Conservation (phyloP, 2,797 vertebrate genomes). For the Platyrinchus mystaceus region DNA sequence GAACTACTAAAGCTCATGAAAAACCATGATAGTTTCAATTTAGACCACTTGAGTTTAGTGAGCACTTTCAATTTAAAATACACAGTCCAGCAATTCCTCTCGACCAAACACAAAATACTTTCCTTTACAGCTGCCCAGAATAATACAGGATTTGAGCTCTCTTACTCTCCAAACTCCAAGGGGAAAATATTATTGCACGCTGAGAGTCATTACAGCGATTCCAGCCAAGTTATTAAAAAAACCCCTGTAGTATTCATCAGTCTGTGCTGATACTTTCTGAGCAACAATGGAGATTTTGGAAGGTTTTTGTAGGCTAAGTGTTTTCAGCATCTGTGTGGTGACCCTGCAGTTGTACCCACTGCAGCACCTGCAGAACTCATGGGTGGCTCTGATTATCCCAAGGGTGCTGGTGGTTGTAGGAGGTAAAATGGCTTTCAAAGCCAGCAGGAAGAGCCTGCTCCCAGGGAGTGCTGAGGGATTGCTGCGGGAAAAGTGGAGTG, state of each 20-base stretch:
- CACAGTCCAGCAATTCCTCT: conserved; percentile 10
- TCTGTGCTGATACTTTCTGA: background rate
- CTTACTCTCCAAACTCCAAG: conserved; percentile 36
- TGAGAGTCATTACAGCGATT: background rate
- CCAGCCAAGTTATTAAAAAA: conserved; percentile 2
- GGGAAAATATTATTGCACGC: conserved; percentile 47
- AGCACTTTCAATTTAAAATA: conserved; percentile 35
- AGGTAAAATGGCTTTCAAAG: background rate
- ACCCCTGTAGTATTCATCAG: background rate
- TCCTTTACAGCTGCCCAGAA: conserved; percentile 33
- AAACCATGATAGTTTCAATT: background rate
- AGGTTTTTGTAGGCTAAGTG: background rate
- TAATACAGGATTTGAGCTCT: conserved; percentile 46
- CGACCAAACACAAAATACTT: conserved; percentile 30
- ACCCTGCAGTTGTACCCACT: background rate
- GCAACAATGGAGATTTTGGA: background rate
- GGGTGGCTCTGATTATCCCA: background rate
- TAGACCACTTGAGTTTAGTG: background rate
- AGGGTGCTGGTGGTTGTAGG: background rate
- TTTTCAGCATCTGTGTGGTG: background rate
- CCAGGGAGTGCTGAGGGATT: no score
- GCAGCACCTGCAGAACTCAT: background rate
- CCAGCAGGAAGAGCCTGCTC: background rate
- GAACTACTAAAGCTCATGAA: background rate
- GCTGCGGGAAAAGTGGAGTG: background rate